Base-by-base conservation (phyloP, 2,113 vertebrate species). In the Nesoenas mayeri region DNA sequence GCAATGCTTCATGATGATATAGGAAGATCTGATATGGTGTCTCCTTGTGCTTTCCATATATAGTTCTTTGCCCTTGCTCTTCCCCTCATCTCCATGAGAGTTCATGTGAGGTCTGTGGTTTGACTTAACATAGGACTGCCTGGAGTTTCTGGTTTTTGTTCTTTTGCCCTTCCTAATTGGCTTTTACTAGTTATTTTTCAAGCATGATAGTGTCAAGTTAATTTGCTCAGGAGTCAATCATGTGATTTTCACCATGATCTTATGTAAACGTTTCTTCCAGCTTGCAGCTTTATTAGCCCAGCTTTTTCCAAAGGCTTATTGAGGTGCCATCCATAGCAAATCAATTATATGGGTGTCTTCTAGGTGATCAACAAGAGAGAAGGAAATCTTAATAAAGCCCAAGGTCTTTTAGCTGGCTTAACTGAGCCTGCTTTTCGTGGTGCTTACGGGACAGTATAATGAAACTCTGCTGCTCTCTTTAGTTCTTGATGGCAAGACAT, bases 31-130 rank as follows among this genome's bases (percentile, higher is more conserved):
- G 66, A n/a, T 89, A 18, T 70, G 26, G 0, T 29, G 34, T 95
- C 93, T 91, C 79, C 85, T 91, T 95, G 91, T 83, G 79, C 85
- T 87, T 95, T 91, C 94, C 87, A 31, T 72, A 78, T 89, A 79
- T 95, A 95, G 94, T 62, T 57, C 28, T 93, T 85, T 94, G 81
- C 47, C 89, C 88, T 96, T 95, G 91, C 71, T 77, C 51, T 85
- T 95, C 47, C 18, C 20, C 28, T 89, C 34, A 2, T 88, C 60
- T 73, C 75, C 13, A 2, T 5, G 58, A 60, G 51, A 91, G 81
- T 96, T 96, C 93, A 56, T 83, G 56, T 58, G 58, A 93, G 94
- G 81, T 88, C 80, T 89, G 62, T 77, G 34, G 71, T 93, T 95
- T 61, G 40, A 42, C 65, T 73, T 54, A 93, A 79, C 67, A 71